These are phyloP conservation scores for Physocephala rufipes DNA, from an alignment of 2,888 invertebrate species.

Conservation along the genomic window DNA sequence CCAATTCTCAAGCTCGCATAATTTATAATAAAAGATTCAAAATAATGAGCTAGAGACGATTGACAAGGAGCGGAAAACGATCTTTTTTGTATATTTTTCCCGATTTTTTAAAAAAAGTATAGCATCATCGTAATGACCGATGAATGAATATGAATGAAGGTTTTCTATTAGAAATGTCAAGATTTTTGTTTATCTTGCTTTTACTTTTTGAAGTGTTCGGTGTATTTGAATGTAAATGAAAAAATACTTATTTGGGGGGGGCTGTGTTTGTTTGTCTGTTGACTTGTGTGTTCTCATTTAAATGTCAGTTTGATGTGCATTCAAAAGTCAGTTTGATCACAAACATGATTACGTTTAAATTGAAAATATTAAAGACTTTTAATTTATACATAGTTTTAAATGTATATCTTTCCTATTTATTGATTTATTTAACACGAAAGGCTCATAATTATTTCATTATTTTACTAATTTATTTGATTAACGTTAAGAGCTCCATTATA, in stretches of 20 bases:
- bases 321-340: too few relatives aligned
- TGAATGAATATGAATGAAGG: constrained; percentile 39
- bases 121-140: constrained; percentile 35
- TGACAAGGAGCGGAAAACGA: not conserved
- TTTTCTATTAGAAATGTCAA: constrained; percentile 4
- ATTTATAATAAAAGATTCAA: constrained; percentile 3
- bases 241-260: not conserved
- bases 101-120: constrained; percentile 17
- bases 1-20: constrained; percentile 53
- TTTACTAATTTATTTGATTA: too few relatives aligned
- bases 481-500: too few relatives aligned
- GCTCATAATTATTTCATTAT: too few relatives aligned
- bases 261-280: not conserved
- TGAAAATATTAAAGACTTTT: too few relatives aligned
- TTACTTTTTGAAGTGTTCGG: not conserved
- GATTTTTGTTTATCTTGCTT: not conserved
- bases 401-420: too few relatives aligned
- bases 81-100: constrained; percentile 15
- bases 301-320: constrained; percentile 49
- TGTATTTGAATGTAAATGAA: too few relatives aligned
- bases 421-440: too few relatives aligned
- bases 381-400: too few relatives aligned
- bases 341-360: too few relatives aligned
- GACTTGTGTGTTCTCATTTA: constrained; percentile 41
- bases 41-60: constrained; percentile 37